Evolutionary conservation across 2,113 vertebrate species (phyloP).

Genomic region (Toxostoma redivivum): DNA sequence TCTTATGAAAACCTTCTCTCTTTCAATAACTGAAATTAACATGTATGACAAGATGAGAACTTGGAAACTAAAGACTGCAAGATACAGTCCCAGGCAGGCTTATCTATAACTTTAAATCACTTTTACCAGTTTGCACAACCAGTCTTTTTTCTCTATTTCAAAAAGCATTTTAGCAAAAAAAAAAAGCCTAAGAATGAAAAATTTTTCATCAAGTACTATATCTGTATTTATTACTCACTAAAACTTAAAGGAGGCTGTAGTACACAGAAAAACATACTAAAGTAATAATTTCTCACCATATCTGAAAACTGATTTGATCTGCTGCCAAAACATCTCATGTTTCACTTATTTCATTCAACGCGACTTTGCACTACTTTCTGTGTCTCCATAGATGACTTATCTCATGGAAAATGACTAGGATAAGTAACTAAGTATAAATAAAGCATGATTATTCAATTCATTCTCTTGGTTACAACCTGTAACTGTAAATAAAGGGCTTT

Average conservation of each 20-base stretch:
- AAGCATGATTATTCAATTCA: background rate
- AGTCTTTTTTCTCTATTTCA: background rate
- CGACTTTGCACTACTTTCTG: background rate
- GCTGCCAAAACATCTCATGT: background rate
- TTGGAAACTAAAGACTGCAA: background rate
- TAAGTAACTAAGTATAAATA: background rate
- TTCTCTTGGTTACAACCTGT: background rate
- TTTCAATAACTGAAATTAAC: background rate
- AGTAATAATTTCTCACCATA: background rate
- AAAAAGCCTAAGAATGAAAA: accelerated
- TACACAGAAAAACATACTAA: background rate
- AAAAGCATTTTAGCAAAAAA: background rate
- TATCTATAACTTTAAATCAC: background rate
- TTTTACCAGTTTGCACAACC: background rate
- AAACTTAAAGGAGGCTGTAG: background rate
- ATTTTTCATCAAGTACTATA: background rate
- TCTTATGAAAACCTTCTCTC: background rate
- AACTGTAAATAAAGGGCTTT: background rate
- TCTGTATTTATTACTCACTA: background rate
- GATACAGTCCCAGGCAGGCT: background rate
- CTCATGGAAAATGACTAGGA: background rate
- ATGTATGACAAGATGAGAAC: accelerated
- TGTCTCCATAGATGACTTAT: background rate
- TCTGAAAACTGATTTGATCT: background rate
- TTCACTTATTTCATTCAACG: background rate